Evolutionary conservation across 2,797 vertebrate species (phyloP).

Genomic region (Phyllotis vaccarum): DNA sequence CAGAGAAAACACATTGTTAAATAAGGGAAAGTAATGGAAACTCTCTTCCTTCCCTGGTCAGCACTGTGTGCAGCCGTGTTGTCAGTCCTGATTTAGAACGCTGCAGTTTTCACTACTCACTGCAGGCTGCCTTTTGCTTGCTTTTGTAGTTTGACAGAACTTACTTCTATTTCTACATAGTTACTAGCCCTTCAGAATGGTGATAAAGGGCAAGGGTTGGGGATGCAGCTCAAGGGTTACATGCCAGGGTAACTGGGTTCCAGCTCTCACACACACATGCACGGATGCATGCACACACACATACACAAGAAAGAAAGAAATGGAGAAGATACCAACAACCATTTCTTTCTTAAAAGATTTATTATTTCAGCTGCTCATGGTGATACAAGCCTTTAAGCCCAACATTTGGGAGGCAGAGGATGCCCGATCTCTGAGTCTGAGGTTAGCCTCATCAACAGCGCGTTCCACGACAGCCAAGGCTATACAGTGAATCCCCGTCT

Average conservation of each 20-base stretch:
- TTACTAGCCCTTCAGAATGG: background rate
- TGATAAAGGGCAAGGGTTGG: background rate
- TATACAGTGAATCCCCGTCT: background rate
- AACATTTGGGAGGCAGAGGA: background rate
- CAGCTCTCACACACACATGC: background rate
- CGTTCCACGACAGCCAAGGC: background rate
- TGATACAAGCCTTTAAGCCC: background rate
- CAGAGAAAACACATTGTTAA: slow-evolving; percentile 29
- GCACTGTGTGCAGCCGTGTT: background rate
- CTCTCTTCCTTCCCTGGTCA: background rate
- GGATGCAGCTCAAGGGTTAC: background rate
- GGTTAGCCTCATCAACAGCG: background rate
- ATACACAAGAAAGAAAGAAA: background rate
- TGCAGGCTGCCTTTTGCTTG: background rate
- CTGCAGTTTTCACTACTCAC: background rate
- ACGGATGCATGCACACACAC: too few species aligned
- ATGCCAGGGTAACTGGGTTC: background rate
- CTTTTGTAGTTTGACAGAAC: background rate
- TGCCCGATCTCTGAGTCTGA: background rate
- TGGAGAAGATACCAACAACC: background rate
- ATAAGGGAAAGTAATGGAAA: slow-evolving; percentile 11
- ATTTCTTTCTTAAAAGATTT: background rate
- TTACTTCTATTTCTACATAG: background rate
- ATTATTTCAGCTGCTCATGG: background rate
- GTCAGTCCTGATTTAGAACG: background rate